These are phyloP conservation scores for Urocolius indicus DNA, from an alignment of 2,113 vertebrate species.

Conservation along the genomic window DNA sequence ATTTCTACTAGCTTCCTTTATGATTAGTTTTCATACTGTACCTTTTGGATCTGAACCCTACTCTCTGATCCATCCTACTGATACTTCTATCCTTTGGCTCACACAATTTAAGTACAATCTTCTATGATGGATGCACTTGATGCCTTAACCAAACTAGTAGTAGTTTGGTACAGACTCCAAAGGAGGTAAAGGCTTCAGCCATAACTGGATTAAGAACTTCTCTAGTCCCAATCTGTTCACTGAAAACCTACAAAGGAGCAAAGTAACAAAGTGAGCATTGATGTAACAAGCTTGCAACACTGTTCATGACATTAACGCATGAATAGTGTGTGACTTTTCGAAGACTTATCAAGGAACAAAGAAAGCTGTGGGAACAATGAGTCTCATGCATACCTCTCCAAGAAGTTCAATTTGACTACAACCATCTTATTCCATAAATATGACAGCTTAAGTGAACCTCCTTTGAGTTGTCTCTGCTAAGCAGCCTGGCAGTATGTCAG, in stretches of 20 bases:
- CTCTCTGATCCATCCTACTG: background rate
- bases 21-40: background rate
- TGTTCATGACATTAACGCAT: fast-evolving
- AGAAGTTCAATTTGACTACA: too few relatives aligned
- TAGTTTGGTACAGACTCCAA: background rate
- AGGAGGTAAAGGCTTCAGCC: background rate
- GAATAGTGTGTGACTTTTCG: fast-evolving
- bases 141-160: background rate
- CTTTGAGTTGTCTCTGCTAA: background rate
- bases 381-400: background rate
- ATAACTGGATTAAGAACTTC: background rate
- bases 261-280: background rate
- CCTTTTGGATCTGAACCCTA: background rate
- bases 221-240: background rate
- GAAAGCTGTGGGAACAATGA: background rate
- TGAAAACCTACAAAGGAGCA: background rate
- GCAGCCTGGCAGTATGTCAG: background rate
- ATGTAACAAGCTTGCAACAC: background rate
- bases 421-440: background rate
- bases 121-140: background rate
- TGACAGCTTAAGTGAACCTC: background rate
- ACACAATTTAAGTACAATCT: background rate
- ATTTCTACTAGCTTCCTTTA: background rate
- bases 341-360: background rate
- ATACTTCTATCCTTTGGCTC: background rate